These are phyloP conservation scores for Sterna hirundo DNA, from an alignment of 2,113 vertebrate genomes.

Conservation along the genomic window DNA sequence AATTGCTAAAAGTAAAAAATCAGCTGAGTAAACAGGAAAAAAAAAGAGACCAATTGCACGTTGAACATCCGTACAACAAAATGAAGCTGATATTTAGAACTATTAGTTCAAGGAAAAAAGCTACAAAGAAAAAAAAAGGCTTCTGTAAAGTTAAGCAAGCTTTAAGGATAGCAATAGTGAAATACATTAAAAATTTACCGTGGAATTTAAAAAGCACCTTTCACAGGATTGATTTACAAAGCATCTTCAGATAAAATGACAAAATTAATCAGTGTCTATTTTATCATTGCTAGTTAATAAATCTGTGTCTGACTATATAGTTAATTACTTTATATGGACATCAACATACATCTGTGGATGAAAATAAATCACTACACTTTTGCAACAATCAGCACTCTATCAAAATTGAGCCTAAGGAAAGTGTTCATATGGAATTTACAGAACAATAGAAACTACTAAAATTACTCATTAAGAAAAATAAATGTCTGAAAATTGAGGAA, in stretches of 20 bases:
- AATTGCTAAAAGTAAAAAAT: neutral
- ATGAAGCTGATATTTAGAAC: neutral
- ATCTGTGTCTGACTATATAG: neutral
- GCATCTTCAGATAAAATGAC: neutral
- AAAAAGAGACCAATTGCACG: neutral
- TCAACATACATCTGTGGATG: neutral
- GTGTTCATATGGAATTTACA: neutral
- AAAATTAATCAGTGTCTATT: neutral
- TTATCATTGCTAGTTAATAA: neutral
- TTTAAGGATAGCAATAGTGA: neutral
- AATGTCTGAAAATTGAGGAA: neutral
- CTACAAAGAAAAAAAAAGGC: neutral
- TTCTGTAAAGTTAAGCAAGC: neutral
- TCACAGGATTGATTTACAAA: neutral
- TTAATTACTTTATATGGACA: neutral
- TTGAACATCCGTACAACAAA: neutral
- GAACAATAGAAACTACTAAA: neutral
- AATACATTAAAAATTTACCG: neutral
- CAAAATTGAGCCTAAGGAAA: neutral
- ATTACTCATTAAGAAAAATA: neutral
- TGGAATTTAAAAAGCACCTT: neutral
- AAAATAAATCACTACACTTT: rapidly evolving
- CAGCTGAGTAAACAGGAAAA: neutral
- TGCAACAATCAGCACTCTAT: neutral
- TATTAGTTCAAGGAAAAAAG: neutral